A percentile compares a stretch with the other conserved stretches of the same genome.
phyloP scores from a whole-genome alignment of 2,888 invertebrate genomes.

The Orthosia cruda region DNA sequence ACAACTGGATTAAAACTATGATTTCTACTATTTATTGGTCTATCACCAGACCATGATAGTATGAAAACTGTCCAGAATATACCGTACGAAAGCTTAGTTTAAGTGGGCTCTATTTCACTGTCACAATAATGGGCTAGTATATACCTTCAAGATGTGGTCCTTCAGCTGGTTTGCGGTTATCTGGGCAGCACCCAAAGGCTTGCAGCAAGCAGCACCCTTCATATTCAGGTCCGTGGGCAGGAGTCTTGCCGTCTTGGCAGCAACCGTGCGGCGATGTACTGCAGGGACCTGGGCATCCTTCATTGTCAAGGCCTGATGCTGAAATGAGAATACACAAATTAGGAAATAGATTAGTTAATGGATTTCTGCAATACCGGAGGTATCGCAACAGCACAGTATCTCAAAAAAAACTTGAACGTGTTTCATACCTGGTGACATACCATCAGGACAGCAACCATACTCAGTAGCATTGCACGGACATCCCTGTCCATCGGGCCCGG shows the following conservation, averaged over 20 bases:
- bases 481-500: conserved; percentile 93
- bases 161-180: conserved; percentile 95
- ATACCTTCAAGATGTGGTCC: conserved; percentile 95
- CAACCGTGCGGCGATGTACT: conserved; percentile 95
- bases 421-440: conserved; percentile 91
- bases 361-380: not conserved
- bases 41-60: not conserved
- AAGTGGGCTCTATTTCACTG: not conserved
- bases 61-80: not conserved
- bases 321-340: conserved; percentile 5
- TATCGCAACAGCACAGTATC: not conserved
- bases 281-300: conserved; percentile 95
- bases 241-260: conserved; percentile 96
- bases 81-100: not conserved
- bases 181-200: conserved; percentile 97
- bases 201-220: conserved; percentile 96
- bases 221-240: conserved; percentile 96
- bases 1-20: not conserved
- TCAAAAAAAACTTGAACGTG: not conserved
- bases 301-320: conserved; percentile 93
- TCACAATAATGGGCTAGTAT: not conserved
- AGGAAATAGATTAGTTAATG: not conserved
- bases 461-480: conserved; percentile 92
- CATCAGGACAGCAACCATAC: conserved; percentile 95
- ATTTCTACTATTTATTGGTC: not conserved